phyloP scores from a whole-genome alignment of 2,888 invertebrate species.

The Lasioglossum figueresi region DNA sequence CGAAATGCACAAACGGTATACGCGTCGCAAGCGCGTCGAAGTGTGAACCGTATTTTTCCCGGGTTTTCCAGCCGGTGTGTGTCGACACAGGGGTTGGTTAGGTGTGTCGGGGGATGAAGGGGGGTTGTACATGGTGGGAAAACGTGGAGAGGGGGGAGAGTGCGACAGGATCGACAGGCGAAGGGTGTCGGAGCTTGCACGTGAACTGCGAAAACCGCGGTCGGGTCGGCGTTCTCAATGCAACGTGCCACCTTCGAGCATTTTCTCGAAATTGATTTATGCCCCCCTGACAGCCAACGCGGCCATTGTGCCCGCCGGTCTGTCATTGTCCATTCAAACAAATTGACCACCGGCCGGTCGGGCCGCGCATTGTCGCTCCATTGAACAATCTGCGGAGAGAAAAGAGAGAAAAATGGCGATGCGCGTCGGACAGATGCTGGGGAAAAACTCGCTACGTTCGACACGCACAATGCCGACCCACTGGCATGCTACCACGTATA shows the following conservation, averaged over 20 bases:
- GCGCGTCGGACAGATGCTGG: slow-evolving; percentile 68
- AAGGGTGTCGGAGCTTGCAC: slow-evolving; percentile 29
- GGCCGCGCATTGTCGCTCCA: slow-evolving; percentile 71
- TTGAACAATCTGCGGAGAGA: slow-evolving; percentile 74
- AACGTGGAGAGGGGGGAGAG: background rate
- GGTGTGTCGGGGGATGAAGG: background rate
- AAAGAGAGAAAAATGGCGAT: slow-evolving; percentile 70
- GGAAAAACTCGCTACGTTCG: slow-evolving; percentile 26
- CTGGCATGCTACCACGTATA: background rate
- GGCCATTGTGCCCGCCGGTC: slow-evolving; percentile 62
- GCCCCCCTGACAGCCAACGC: slow-evolving; percentile 70
- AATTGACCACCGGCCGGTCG: slow-evolving; percentile 77
- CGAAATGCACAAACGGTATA: background rate
- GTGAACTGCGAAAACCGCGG: slow-evolving; percentile 52
- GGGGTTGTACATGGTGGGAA: background rate
- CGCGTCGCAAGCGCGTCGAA: slow-evolving; percentile 17
- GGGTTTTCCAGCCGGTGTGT: background rate
- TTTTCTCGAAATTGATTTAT: slow-evolving; percentile 78
- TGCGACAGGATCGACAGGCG: slow-evolving; percentile 2
- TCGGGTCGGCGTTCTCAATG: slow-evolving; percentile 40
- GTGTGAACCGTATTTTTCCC: slow-evolving; percentile 34
- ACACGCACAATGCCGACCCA: slow-evolving; percentile 2
- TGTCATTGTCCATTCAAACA: slow-evolving; percentile 78
- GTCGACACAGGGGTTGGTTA: background rate
- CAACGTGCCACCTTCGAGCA: slow-evolving; percentile 65